Percentiles rank a stretch among this genome's conserved stretches.
phyloP scores from a whole-genome alignment of 2,113 vertebrate species.

The Aegotheles bennettii region DNA sequence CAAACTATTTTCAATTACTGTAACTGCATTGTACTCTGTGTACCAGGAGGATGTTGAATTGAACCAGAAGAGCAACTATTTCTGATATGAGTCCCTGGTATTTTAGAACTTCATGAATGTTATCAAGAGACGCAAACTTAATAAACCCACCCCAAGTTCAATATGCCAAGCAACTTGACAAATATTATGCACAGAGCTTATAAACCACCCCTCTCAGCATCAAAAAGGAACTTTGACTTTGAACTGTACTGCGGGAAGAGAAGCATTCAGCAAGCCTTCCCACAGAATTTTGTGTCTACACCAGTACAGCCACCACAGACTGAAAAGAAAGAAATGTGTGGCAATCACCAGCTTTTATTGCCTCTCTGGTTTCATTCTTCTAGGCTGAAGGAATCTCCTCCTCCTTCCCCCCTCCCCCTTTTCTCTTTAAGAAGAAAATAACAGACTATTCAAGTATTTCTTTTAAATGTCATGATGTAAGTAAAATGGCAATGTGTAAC shows the following conservation, averaged over 20 bases:
- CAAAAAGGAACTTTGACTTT: slow-evolving; percentile 25
- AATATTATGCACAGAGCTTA: not conserved
- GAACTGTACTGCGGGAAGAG: not conserved
- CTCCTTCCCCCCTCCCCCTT: too few species aligned
- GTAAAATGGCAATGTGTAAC: not conserved
- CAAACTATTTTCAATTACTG: not conserved
- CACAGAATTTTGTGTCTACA: not conserved
- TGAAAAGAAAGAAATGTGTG: not conserved
- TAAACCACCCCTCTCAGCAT: not conserved
- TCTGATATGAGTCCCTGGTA: not conserved
- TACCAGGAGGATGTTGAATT: not conserved
- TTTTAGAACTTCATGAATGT: not conserved
- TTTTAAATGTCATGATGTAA: not conserved
- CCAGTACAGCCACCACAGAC: not conserved
- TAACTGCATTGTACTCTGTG: not conserved
- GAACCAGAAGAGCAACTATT: not conserved
- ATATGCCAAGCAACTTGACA: not conserved
- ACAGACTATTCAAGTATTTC: not conserved
- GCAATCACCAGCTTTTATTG: not conserved
- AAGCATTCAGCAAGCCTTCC: not conserved
- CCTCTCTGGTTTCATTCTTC: not conserved
- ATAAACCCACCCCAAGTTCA: not conserved
- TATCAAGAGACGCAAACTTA: not conserved
- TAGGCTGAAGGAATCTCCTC: not conserved
- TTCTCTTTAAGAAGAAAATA: not conserved